phyloP scores from a whole-genome alignment of 2,113 vertebrate genomes.

The Hemicordylus capensis region DNA sequence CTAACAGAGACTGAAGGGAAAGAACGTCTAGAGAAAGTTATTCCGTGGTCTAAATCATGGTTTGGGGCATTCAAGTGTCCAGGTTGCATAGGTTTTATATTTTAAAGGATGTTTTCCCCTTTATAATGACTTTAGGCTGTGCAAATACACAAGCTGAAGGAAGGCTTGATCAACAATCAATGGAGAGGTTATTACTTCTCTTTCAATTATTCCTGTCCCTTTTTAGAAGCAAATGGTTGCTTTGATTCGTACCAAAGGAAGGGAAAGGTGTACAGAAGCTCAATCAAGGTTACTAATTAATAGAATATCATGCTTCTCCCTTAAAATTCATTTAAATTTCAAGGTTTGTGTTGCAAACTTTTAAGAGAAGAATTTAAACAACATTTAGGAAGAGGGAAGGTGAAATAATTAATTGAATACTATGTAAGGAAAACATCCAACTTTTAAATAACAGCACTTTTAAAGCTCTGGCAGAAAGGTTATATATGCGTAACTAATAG shows the following conservation, averaged over 20 bases:
- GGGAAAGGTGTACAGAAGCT: background rate
- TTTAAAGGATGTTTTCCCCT: background rate
- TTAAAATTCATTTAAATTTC: background rate
- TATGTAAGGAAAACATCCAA: background rate
- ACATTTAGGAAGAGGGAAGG: background rate
- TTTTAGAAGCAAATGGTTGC: accelerated
- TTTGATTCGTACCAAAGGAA: background rate
- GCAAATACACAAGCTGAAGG: background rate
- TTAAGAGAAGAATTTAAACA: background rate
- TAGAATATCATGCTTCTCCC: background rate
- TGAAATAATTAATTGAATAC: background rate
- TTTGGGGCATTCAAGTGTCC: background rate
- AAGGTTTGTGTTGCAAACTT: background rate
- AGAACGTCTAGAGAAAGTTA: background rate
- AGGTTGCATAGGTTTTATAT: background rate
- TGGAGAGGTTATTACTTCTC: background rate
- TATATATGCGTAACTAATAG: too few relatives aligned
- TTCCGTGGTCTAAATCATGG: background rate
- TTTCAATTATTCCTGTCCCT: accelerated
- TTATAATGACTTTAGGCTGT: too few relatives aligned
- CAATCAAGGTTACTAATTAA: background rate
- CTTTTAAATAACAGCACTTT: background rate
- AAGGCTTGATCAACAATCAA: background rate
- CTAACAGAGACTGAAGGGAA: background rate
- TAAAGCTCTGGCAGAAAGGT: too few relatives aligned